Base-by-base conservation (phyloP, 2,797 vertebrate genomes). In the Oreortyx pictus region DNA sequence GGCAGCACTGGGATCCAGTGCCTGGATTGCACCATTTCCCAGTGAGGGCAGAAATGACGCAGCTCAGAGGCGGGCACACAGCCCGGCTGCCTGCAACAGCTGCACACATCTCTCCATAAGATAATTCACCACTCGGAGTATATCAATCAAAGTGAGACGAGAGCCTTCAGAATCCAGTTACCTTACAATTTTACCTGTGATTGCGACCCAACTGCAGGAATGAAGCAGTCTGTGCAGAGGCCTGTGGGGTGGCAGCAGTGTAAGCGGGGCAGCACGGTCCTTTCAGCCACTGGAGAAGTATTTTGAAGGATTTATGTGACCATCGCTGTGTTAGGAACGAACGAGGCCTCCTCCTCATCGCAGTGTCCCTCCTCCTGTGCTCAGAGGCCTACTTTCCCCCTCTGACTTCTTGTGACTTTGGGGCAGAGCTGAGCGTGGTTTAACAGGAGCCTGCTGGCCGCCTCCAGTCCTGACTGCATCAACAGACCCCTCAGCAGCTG, bases 121-220 rank as follows among this genome's bases (percentile, higher is more conserved):
- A 1, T 78, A 81, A 82, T 81, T 78, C 80, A 66, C n/a, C 47
- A 41, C 82, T 65, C 71, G 85, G 39, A 72, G 47, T 33, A 29
- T 41, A 47, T 29, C 82, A 72, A 3, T 77, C 86, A 56, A 67
- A 4, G 2, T 1, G 27, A 54, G 49, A 65, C 61, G 37, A 68
- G 4, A 74, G 17, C 2, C 0, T 33, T 71, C 50, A 61, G 66
- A 92, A 88, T 59, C 49, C 71, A 93, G 89, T 88, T 86, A 83
- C 9, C 11, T 85, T 68, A 35, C 13, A 7, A 22, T 71, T 86
- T 86, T 57, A 74, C 41, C 72, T 88, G 43, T 37, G 90, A 80
- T 41, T 75, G 74, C 33, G 79, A 86, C 88, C 49, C 74, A 86
- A 49, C 79, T 44, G 46, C 68, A 88, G 76, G 67, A 59, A 75